Base-by-base conservation (phyloP, 1,140 invertebrate species). In the Drusus annulatus region DNA sequence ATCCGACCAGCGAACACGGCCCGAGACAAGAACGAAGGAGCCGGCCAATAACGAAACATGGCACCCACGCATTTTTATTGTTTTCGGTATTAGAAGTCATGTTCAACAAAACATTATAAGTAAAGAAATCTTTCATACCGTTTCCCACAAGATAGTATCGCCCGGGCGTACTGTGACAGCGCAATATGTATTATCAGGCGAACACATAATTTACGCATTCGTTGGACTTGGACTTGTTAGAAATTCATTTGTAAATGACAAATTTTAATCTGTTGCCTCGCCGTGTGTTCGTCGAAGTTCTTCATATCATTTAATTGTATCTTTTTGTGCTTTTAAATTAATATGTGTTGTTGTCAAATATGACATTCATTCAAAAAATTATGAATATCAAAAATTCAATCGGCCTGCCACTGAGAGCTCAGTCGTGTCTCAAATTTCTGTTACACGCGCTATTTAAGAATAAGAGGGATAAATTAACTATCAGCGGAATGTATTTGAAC, bases 61-160 rank as follows among this genome's bases (percentile, higher is more conserved):
- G 65, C 76, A 58, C 76, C 76, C 76, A 78, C 76, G 63, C 50
- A 78, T 71, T 58, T 78, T 54, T 69, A 78, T 78, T 78, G 76
- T 78, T 71, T 78, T 78, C 76, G 36, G 17, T 69, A 69, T 78
- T 78, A 78, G 62, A 78, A 78, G 65, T 58, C 76, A 56, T 78
- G 76, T 78, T 78, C 36, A 50, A 78, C 76, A 69, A 78, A 78
- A 71, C 76, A 78, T 69, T 56, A 69, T 78, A 58, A 69, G 76
- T 68, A 78, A 78, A 78, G 50, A 54, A 19, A 58, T 58, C 56
- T 69, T 36, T 78, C 23, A 71, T 69, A 56, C 56, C 50, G 28
- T 69, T 78, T 78, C 76, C 65, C 65, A 71, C 65, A 56, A 78
- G 76, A 78, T 78, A 15, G 17, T 60, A 78, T 69, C 76, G 76